These are phyloP conservation scores for Babyrousa celebensis DNA, from an alignment of 2,797 vertebrate species.

Conservation along the genomic window DNA sequence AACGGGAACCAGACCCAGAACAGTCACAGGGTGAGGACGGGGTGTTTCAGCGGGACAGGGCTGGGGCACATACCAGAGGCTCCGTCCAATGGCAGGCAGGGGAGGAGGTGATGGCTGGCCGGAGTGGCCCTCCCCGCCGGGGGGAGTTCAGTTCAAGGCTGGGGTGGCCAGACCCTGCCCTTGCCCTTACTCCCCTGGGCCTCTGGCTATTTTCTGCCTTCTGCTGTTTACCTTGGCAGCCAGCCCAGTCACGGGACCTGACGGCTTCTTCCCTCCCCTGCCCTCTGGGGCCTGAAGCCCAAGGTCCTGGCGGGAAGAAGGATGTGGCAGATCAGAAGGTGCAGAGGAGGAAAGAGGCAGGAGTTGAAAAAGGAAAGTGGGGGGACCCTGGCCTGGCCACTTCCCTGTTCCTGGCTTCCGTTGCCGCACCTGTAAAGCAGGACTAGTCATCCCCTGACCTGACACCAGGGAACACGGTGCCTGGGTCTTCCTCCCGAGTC, in stretches of 20 bases:
- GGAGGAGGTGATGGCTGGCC: neutral
- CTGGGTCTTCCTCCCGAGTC: neutral
- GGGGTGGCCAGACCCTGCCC: constrained; percentile 51
- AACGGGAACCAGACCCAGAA: neutral
- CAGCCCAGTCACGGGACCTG: constrained; percentile 74
- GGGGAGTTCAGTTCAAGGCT: constrained; percentile 56
- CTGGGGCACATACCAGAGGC: neutral
- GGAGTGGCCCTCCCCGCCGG: neutral
- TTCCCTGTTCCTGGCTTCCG: neutral
- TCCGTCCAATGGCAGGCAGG: neutral
- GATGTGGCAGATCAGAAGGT: constrained; percentile 63
- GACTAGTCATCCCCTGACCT: neutral
- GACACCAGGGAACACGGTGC: neutral
- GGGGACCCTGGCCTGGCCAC: neutral
- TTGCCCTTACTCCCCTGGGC: constrained; percentile 65
- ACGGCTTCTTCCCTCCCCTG: constrained; percentile 61
- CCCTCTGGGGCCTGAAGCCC: constrained; percentile 71
- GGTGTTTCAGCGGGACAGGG: neutral
- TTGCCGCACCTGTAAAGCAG: neutral
- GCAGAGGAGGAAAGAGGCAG: neutral
- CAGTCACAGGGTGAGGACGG: neutral
- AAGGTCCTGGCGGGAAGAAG: constrained; percentile 70
- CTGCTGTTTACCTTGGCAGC: constrained; percentile 82
- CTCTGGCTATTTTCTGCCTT: constrained; percentile 84
- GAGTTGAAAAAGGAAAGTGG: neutral